Evolutionary conservation across 2,888 invertebrate species (phyloP), one percentile per base, ranked within the genome.

Genomic region (Osmoderma eremita): DNA sequence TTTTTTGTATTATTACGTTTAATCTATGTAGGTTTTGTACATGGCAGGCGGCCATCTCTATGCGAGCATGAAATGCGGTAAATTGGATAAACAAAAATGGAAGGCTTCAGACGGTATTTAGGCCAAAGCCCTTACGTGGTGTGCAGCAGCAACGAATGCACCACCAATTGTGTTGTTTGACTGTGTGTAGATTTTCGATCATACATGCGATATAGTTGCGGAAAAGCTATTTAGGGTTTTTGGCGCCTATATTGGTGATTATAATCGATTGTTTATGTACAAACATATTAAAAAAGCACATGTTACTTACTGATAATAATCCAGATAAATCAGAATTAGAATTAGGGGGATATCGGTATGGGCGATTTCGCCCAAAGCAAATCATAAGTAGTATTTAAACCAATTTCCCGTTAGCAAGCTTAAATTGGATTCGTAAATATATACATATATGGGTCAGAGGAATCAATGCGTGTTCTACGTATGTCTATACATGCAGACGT

Each of bases 391-490:
- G 30, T 30, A 30, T 30, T 30, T 30, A 10, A 8, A 3, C 18
- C 12, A 38, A 22, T 62, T 69, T 68, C 38, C 42, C 42, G 18
- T 15, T 45, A 10, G 42, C 42, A 41, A 56, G 39, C 56, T 42
- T 61, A 30, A 45, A 45, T 15, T 8, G 45, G 54, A 24, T 36
- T 45, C 30, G 58, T 61, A 45, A 61, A 61, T 18, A 61, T 73
- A 75, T 76, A 72, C 36, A 61, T 73, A 75, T 76, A 72, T 76
- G 75, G 75, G 75, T 76, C 75, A 76, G 70, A 62, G 69, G 72
- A 74, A 76, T 76, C 75, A 76, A 76, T 76, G 75, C 72, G 73
- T 66, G 68, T n/a, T n/a, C n/a, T n/a, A n/a, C n/a, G n/a, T n/a
- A n/a, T 53, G 22, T 48, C 45, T 24, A 8, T 20, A 48, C 17